A percentile compares a stretch with the other conserved stretches of the same genome.
Evolutionary conservation across 1,140 invertebrate species (phyloP).

Genomic region (Stegodyphus mimosarum): DNA sequence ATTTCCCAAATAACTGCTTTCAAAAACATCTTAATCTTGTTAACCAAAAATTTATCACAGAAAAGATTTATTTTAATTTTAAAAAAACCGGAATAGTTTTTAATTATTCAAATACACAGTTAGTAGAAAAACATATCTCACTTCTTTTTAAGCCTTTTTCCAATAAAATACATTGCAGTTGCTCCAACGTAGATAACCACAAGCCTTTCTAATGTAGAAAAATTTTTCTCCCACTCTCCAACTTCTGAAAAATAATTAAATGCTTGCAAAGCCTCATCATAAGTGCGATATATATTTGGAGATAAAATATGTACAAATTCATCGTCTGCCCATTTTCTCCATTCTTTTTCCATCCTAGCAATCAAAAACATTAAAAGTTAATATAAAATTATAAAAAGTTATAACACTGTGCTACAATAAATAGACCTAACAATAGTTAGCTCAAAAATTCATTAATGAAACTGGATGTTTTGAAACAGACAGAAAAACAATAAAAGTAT

Average conservation of each 20-base stretch:
- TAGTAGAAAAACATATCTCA: slow-evolving; percentile 64
- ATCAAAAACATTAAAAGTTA: neutral
- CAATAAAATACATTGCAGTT: slow-evolving; percentile 91
- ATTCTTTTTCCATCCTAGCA: slow-evolving; percentile 87
- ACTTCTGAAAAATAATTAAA: slow-evolving; percentile 92
- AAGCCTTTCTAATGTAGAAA: slow-evolving; percentile 84
- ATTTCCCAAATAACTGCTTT: neutral
- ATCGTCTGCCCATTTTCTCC: slow-evolving; percentile 94
- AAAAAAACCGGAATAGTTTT: neutral
- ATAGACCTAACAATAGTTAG: neutral
- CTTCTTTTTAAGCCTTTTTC: slow-evolving; percentile 88
- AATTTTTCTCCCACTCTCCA: slow-evolving; percentile 92
- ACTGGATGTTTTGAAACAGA: too few species aligned
- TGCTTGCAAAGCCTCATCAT: slow-evolving; percentile 84
- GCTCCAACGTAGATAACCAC: slow-evolving; percentile 95
- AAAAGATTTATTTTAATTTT: too few species aligned
- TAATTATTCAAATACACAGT: neutral
- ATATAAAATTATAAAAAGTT: neutral
- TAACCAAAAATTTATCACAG: neutral
- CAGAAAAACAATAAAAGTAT: too few species aligned
- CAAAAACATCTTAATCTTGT: too few species aligned
- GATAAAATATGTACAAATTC: slow-evolving; percentile 92
- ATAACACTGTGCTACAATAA: neutral
- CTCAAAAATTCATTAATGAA: too few species aligned
- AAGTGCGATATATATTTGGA: slow-evolving; percentile 95